A percentile compares a stretch with the other conserved stretches of the same genome.
Evolutionary conservation across 2,113 vertebrate species (phyloP).

Genomic region (Thymallus thymallus): DNA sequence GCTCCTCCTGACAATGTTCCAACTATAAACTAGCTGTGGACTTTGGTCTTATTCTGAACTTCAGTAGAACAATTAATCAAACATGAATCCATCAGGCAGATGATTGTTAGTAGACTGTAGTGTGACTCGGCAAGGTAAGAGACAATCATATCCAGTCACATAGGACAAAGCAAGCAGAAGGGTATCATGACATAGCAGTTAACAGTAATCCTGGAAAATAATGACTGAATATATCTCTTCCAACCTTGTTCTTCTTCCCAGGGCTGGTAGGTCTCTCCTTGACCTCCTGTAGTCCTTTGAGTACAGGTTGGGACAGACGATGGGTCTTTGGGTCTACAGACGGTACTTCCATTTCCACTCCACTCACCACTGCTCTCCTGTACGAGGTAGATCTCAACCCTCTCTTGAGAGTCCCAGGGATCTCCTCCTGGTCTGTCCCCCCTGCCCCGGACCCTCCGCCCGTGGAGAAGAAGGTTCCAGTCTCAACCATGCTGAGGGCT

Average conservation of each 20-base stretch:
- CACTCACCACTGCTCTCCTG: slow-evolving; percentile 87
- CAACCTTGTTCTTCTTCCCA: slow-evolving; percentile 50
- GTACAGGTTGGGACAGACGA: slow-evolving; percentile 74
- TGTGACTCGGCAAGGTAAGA: no score
- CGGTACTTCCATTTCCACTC: slow-evolving; percentile 75
- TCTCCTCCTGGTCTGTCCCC: slow-evolving; percentile 68
- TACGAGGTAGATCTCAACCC: slow-evolving; percentile 92
- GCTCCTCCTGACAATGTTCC: slow-evolving; percentile 3
- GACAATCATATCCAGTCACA: no score
- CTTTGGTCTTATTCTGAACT: neutral
- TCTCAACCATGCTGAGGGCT: slow-evolving; percentile 86
- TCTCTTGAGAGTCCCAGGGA: slow-evolving; percentile 74
- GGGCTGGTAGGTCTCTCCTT: slow-evolving; percentile 66
- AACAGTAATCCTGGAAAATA: neutral
- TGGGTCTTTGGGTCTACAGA: slow-evolving; percentile 69
- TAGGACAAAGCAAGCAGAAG: no score
- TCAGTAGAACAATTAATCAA: neutral
- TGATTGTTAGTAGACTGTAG: no score
- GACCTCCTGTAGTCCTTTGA: slow-evolving; percentile 75
- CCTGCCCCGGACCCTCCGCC: slow-evolving; percentile 26
- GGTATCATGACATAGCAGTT: no score
- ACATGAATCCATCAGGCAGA: neutral
- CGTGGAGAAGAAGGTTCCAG: slow-evolving; percentile 62
- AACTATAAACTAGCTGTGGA: slow-evolving; percentile 21
- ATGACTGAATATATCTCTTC: neutral